Base-by-base conservation (phyloP, 2,797 vertebrate genomes). In the Myotis findleyi region DNA sequence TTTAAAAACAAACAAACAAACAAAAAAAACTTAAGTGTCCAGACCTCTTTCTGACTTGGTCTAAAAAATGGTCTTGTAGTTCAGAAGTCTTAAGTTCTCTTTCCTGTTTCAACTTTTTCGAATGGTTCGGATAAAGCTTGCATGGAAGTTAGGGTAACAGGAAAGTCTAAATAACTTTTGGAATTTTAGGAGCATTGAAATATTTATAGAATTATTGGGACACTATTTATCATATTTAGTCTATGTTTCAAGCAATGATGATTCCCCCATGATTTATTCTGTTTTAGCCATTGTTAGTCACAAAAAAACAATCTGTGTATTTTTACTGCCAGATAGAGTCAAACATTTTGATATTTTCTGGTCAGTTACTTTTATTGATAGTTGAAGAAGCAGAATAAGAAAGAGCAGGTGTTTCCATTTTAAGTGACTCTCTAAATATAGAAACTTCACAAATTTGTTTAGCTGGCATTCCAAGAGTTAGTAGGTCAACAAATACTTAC, bases 341-440 rank as follows among this genome's bases (percentile, higher is more conserved):
- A 47, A 86, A 49, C 62, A 57, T 83, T 92, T 71, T 80, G 16
- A 68, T 33, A 68, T 23, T 71, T 73, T 44, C 68, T 77, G 17
- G 13, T 72, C 69, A 59, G 57, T 71, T 80, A 80, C 59, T 88
- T 88, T 71, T 71, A 6, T 30, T 87, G 21, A 18, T 66, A 82
- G 23, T 25, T 71, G 57, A 96, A 82, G 44, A 87, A 80, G 23
- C 44, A 80, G 44, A 23, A 6, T 51, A 88, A 62, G 59, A 80
- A 83, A 91, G 68, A 87, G 30, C 30, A 94, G 85, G 17, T 84
- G 23, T 92, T 94, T 88, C 75, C 5, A 1, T 96, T 89, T 69
- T 72, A 87, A 95, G 79, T 44, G 68, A 79, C 59, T 93, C 51
- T 93, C 44, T 75, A 88, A 82, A 83, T 69, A 89, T 1, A 93